phyloP scores from a whole-genome alignment of 2,888 invertebrate genomes.

The Amphipoea lucens region DNA sequence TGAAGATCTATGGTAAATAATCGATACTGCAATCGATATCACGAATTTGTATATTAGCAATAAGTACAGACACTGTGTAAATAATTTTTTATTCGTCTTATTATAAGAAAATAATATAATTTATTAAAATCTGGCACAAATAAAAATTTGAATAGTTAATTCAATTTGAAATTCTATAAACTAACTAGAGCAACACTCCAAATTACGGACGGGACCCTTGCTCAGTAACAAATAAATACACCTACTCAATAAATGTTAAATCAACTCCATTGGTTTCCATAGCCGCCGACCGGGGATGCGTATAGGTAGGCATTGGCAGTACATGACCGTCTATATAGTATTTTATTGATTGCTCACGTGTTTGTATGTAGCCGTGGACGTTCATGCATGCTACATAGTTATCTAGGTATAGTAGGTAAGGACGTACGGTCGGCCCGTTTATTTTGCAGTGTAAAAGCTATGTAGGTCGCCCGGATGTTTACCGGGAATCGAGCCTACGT shows the following conservation, averaged over 20 bases:
- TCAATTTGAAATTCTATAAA: not conserved
- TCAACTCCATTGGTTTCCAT: slow-evolving; percentile 70
- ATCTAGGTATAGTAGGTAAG: slow-evolving; percentile 66
- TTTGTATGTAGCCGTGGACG: slow-evolving; percentile 70
- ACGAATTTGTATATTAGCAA: not conserved
- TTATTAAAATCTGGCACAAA: not conserved
- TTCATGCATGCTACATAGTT: slow-evolving; percentile 72
- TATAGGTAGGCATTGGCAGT: slow-evolving; percentile 61
- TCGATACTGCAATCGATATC: slow-evolving; percentile 77
- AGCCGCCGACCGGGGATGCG: slow-evolving; percentile 53
- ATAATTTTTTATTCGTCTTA: not conserved
- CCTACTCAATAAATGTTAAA: slow-evolving; percentile 29
- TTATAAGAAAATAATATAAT: not conserved
- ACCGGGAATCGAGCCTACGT: slow-evolving; percentile 46
- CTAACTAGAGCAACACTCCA: not conserved
- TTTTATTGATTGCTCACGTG: slow-evolving; percentile 74
- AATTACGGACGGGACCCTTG: not conserved
- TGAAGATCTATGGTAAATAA: slow-evolving; percentile 82
- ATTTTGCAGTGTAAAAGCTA: slow-evolving; percentile 71
- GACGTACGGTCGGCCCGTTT: slow-evolving; percentile 66
- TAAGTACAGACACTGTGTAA: no score
- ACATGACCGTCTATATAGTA: slow-evolving; percentile 66
- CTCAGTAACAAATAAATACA: not conserved
- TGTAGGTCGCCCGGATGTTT: slow-evolving; percentile 71
- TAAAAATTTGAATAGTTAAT: not conserved